Percentiles rank a stretch among this genome's conserved stretches.
Conservation (phyloP, 2,888 invertebrate species). For the Eristalis intricaria region DNA sequence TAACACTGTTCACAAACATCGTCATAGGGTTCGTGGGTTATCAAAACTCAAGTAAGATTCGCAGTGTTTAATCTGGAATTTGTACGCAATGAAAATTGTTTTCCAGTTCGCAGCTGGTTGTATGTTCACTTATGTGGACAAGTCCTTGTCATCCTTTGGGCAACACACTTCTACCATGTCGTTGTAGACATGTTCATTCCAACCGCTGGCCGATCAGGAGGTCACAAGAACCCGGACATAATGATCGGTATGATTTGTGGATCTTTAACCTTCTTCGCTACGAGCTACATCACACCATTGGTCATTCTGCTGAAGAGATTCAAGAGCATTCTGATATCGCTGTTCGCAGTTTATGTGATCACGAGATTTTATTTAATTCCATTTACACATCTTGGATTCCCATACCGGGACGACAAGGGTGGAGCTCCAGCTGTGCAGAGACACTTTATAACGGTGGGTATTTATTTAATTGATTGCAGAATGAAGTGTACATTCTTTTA, state of each 20-base stretch:
- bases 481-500: background rate
- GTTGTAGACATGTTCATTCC: slow-evolving; percentile 79
- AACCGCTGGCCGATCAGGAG: slow-evolving; percentile 81
- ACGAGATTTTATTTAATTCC: slow-evolving; percentile 77
- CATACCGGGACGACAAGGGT: slow-evolving; percentile 82
- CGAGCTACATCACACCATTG: slow-evolving; percentile 78
- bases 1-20: slow-evolving; percentile 74
- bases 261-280: slow-evolving; percentile 79
- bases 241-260: slow-evolving; percentile 80
- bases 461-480: too few species aligned
- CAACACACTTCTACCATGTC: slow-evolving; percentile 75
- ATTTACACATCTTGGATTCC: slow-evolving; percentile 82
- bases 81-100: background rate
- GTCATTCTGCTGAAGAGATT: slow-evolving; percentile 76
- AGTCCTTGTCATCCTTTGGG: slow-evolving; percentile 76
- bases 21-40: slow-evolving; percentile 73
- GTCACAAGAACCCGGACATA: slow-evolving; percentile 81
- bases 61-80: background rate
- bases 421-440: slow-evolving; percentile 81
- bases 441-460: slow-evolving; percentile 82
- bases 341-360: slow-evolving; percentile 75
- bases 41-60: slow-evolving; percentile 75
- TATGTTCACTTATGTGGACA: slow-evolving; percentile 76
- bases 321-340: slow-evolving; percentile 74
- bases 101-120: slow-evolving; percentile 76